Base-by-base conservation (phyloP, 64 coral and sea anemone genomes). In the Montipora cactus region DNA sequence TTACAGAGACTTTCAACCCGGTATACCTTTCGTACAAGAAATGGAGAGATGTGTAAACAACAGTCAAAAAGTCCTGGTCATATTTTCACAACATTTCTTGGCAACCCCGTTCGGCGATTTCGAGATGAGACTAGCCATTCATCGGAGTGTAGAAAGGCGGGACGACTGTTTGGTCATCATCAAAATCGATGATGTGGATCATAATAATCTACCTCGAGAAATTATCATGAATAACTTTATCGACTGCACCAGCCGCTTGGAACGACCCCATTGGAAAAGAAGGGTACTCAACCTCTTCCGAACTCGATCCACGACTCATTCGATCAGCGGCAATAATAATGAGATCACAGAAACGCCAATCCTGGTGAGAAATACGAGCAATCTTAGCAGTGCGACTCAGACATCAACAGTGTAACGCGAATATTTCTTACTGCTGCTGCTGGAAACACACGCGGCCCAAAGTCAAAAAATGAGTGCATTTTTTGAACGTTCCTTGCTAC, bases 41-140 rank as follows among this genome's bases (percentile, higher is more conserved):
- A 90, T 90, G 76, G 75, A 64, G 77, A n/a, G 80, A 28, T 80
- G 89, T 51, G 52, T 90, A 55, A 68, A 90, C 12, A 67, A 80
- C 23, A 90, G 89, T 77, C 16, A 77, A 5, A 90, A 90, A 69
- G 76, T 80, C 76, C 23, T 90, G 2, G 89, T 61, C 2, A 45
- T 90, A 44, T 53, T 53, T n/a, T 90, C 89, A 55, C 28, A 66
- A 23, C 80, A 90, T 51, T 90, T 61, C 37, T 66, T 90, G 58
- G 37, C 46, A 21, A 80, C 76, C 44, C 59, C 68, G 18, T 80
- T 47, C 44, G 80, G 89, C 44, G 64, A 44, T 9, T 53, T 51
- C 44, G 89, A 90, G 76, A 53, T 90, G 47, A 57, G 71, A 13
- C 76, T 55, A 7, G 78, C 78, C 5, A 80, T 55, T 5, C 3